Evolutionary conservation across 2,113 vertebrate genomes (phyloP).

Genomic region (Lasiurus cinereus): DNA sequence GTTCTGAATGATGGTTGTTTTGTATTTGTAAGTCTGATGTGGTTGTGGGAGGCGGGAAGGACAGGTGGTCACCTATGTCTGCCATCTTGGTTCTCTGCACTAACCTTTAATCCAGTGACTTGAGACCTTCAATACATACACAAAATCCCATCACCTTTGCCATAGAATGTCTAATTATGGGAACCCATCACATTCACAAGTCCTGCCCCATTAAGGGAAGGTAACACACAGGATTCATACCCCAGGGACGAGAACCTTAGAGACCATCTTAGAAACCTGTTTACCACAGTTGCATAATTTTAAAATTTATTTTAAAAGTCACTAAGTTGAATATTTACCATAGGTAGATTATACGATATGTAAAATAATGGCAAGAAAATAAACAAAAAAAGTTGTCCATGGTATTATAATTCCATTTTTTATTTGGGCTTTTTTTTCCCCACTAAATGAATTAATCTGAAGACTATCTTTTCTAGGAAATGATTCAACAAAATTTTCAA

Average conservation of each 20-base stretch:
- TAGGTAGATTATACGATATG: not conserved
- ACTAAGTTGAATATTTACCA: not conserved
- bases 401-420: constrained; percentile 21
- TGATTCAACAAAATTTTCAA: not conserved
- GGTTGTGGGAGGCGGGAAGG: too few relatives aligned
- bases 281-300: not conserved
- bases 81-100: not conserved
- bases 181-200: not conserved
- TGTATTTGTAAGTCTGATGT: too few relatives aligned
- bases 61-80: too few relatives aligned
- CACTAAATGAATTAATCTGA: constrained; percentile 13
- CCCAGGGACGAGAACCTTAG: not conserved
- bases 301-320: constrained; percentile 24
- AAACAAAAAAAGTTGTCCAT: constrained; percentile 24
- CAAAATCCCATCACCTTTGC: constrained; percentile 3
- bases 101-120: not conserved
- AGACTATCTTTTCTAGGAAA: constrained; percentile 53
- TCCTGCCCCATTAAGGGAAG: not conserved
- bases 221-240: not conserved
- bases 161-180: not conserved
- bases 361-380: not conserved
- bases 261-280: constrained; percentile 10
- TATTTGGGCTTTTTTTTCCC: not conserved
- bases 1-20: too few relatives aligned
- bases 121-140: not conserved